Evolutionary conservation across 2,113 vertebrate species (phyloP).

Genomic region (Acrocephalus arundinaceus): DNA sequence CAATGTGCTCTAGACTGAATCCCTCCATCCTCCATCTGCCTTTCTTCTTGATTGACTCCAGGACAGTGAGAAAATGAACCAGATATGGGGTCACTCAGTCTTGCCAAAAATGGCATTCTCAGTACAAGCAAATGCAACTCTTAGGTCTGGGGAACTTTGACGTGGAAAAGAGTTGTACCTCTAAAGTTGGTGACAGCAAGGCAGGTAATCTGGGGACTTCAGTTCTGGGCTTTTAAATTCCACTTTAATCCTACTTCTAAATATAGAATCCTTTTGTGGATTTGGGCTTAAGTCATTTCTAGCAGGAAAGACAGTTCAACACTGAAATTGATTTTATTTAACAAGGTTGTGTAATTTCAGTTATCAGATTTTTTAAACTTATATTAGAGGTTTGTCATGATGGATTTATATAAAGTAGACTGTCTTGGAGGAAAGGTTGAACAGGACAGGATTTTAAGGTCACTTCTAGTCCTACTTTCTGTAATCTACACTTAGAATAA

Average conservation of each 20-base stretch:
- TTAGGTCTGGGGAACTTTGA: not conserved
- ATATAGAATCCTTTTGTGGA: not conserved
- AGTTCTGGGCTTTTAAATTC: not conserved
- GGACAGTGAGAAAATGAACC: not conserved
- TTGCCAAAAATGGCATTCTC: not conserved
- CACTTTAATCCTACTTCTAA: not conserved
- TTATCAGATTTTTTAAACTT: not conserved
- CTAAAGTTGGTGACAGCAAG: not conserved
- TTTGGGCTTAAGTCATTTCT: not conserved
- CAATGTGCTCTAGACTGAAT: not conserved
- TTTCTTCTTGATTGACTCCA: not conserved
- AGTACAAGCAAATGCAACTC: not conserved
- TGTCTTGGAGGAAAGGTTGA: not conserved
- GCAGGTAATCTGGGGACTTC: not conserved
- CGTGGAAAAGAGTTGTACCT: not conserved
- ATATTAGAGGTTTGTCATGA: not conserved
- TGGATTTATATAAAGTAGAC: not conserved
- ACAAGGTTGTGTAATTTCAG: not conserved
- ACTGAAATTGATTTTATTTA: not conserved
- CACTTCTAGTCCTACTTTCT: not conserved
- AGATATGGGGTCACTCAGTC: not conserved
- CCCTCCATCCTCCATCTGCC: not conserved
- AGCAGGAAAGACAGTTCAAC: not conserved
- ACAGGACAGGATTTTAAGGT: not conserved
- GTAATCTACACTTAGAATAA: not conserved